phyloP scores from a whole-genome alignment of 2,888 invertebrate genomes.

The Julus scandinavius region DNA sequence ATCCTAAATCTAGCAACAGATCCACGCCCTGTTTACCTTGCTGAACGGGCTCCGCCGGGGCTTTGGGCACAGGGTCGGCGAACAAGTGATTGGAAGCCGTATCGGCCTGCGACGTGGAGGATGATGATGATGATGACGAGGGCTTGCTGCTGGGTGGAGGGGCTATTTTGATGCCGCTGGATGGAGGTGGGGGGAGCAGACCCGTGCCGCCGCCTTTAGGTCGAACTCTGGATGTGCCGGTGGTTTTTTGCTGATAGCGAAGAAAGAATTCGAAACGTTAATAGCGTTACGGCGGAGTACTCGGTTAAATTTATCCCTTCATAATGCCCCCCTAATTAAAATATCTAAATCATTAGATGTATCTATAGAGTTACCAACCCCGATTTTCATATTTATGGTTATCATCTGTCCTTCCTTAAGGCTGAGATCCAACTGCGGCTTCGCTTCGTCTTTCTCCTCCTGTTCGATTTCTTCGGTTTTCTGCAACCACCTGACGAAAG shows the following conservation, averaged over 20 bases:
- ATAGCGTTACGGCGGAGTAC: too few species aligned
- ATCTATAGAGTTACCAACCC: conserved; percentile 70
- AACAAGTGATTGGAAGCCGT: conserved; percentile 61
- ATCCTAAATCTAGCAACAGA: conserved; percentile 56
- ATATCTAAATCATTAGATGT: too few species aligned
- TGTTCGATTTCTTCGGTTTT: conserved; percentile 84
- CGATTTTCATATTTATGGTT: conserved; percentile 98
- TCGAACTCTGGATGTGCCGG: conserved; percentile 72
- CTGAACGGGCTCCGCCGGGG: neutral
- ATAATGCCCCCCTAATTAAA: too few species aligned
- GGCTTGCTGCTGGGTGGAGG: conserved; percentile 75
- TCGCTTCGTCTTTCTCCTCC: conserved; percentile 70
- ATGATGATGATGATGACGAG: conserved; percentile 58
- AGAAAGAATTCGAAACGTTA: too few species aligned
- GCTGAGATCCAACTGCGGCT: conserved; percentile 87
- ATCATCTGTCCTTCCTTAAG: conserved; percentile 99
- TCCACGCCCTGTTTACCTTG: conserved; percentile 56
- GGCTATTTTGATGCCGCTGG: conserved; percentile 76
- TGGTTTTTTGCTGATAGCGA: conserved; percentile 59
- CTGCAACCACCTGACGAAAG: conserved; percentile 74
- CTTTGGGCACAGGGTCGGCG: conserved; percentile 60
- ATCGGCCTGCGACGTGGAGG: conserved; percentile 75
- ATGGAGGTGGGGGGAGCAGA: conserved; percentile 85
- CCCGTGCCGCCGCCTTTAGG: conserved; percentile 69
- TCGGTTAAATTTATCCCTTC: too few species aligned